Evolutionary conservation across 2,113 vertebrate species (phyloP).

Genomic region (Erythrolamprus reginae): DNA sequence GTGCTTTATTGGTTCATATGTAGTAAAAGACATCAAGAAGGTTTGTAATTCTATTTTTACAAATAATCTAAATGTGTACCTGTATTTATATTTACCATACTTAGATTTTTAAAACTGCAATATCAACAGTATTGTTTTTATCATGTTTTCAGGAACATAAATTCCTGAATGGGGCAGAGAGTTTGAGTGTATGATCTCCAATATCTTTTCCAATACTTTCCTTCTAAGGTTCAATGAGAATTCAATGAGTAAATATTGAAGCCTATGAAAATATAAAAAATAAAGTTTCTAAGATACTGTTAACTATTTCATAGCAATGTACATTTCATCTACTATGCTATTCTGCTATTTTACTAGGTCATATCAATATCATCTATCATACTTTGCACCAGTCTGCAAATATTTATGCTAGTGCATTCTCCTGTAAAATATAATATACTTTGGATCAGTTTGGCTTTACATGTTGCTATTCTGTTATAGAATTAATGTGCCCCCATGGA

Average conservation of each 20-base stretch:
- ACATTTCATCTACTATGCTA: background rate
- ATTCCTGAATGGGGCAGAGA: background rate
- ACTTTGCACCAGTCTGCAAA: background rate
- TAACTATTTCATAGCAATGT: background rate
- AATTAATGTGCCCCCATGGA: conserved; percentile 38
- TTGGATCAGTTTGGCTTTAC: conserved; percentile 6
- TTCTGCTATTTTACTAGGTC: background rate
- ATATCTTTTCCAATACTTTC: background rate
- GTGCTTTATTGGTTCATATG: conserved; percentile 48
- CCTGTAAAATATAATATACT: conserved; percentile 31
- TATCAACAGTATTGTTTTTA: background rate
- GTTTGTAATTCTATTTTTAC: conserved; percentile 19
- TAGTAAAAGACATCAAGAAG: conserved; percentile 33
- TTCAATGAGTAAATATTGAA: background rate
- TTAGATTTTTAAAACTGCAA: conserved; percentile 9
- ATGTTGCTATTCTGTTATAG: background rate
- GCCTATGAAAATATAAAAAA: conserved; percentile 26
- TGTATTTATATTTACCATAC: conserved; percentile 2
- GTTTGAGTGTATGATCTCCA: background rate
- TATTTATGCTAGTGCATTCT: conserved; percentile 28
- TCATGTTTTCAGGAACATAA: background rate
- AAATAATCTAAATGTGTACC: conserved; percentile 4
- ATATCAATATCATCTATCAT: background rate
- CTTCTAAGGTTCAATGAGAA: background rate
- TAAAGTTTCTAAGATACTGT: background rate